These are phyloP conservation scores for Glyphotaelius pellucidus DNA, from an alignment of 2,888 invertebrate genomes.

Conservation along the genomic window DNA sequence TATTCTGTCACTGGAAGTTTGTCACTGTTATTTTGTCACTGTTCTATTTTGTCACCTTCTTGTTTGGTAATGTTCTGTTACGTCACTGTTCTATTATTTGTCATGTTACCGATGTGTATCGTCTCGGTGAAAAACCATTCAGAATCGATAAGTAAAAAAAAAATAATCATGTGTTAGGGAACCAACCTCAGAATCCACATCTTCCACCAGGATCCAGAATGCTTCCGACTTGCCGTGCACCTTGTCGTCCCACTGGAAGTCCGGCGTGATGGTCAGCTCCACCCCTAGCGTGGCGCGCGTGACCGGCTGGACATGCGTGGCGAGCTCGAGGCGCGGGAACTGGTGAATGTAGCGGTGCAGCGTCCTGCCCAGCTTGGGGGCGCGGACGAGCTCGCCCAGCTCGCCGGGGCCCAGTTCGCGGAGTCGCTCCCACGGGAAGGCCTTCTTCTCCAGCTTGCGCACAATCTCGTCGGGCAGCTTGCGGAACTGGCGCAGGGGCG, in stretches of 20 bases:
- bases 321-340: conserved; percentile 96
- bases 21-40: no score
- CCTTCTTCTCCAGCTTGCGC: conserved; percentile 98
- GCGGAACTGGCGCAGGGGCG: conserved; percentile 96
- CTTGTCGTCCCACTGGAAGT: conserved; percentile 99
- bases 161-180: neutral
- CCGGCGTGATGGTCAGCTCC: conserved; percentile 97
- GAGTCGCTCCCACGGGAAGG: conserved; percentile 94
- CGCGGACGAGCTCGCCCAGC: conserved; percentile 94
- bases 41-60: no score
- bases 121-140: no score
- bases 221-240: conserved; percentile 88
- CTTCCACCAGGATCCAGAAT: conserved; percentile 93
- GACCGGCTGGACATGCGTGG: conserved; percentile 98
- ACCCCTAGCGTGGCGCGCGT: conserved; percentile 95
- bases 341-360: conserved; percentile 92
- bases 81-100: no score
- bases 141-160: no score
- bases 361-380: conserved; percentile 92
- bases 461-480: conserved; percentile 98
- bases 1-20: no score
- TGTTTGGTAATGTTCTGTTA: no score
- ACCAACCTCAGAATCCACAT: conserved; percentile 85
- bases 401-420: conserved; percentile 98
- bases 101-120: no score